Conservation (phyloP, 35 echinoderm and acorn worm genomes). For the Lytechinus variegatus region DNA sequence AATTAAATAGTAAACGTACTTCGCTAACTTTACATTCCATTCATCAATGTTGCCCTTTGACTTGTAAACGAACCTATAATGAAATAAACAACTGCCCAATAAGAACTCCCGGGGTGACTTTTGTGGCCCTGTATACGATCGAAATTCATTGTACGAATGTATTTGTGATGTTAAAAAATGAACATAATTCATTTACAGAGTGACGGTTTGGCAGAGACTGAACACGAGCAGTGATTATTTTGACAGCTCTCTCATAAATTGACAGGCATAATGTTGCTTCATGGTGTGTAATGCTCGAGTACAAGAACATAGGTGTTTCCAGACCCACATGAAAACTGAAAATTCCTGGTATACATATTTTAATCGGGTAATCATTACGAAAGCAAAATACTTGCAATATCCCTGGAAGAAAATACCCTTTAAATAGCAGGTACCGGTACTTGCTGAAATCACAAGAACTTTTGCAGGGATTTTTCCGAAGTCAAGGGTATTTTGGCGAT, state of each 20-base stretch:
- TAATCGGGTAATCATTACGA: too few species aligned
- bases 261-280: background rate
- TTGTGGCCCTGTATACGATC: background rate
- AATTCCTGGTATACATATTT: too few species aligned
- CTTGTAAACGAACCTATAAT: background rate
- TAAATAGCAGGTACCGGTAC: too few species aligned
- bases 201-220: background rate
- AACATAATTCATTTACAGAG: background rate
- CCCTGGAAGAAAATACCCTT: too few species aligned
- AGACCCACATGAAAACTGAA: too few species aligned
- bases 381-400: too few species aligned
- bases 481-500: too few species aligned
- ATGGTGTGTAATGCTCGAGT: background rate
- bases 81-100: background rate
- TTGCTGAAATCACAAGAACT: too few species aligned
- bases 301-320: background rate
- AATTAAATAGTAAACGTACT: background rate
- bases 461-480: too few species aligned
- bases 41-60: background rate
- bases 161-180: background rate
- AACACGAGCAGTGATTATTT: background rate
- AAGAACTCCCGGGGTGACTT: background rate
- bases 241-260: constrained; percentile 6
- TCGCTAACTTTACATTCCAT: background rate
- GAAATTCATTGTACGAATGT: background rate